Evolutionary conservation across 1,140 invertebrate genomes (phyloP).

Genomic region (Cydia fagiglandana): DNA sequence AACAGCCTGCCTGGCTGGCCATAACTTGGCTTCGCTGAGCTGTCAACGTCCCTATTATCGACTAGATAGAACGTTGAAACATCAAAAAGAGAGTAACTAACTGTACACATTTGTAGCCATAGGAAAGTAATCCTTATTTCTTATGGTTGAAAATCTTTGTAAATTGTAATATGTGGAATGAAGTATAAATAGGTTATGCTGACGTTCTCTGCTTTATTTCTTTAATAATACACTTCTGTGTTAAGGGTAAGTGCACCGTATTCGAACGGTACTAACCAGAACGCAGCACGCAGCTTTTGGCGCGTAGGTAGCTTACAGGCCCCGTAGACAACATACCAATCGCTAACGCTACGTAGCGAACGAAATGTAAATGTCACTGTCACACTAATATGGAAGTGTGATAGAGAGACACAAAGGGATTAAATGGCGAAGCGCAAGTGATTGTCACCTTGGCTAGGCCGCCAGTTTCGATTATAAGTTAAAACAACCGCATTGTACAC

Average conservation of each 20-base stretch:
- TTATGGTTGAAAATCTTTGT: neutral
- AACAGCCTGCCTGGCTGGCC: constrained; percentile 52
- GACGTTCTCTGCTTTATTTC: constrained; percentile 18
- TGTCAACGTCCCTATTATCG: constrained; percentile 60
- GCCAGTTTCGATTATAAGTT: neutral
- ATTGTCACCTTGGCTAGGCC: no score
- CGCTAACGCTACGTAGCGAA: no score
- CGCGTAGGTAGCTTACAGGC: neutral
- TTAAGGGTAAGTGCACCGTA: neutral
- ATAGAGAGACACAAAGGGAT: no score
- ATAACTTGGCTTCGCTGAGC: constrained; percentile 57
- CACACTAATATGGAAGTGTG: no score
- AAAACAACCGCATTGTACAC: neutral
- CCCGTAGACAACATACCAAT: no score
- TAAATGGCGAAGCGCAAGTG: no score
- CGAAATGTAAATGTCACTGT: no score
- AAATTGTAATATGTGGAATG: neutral
- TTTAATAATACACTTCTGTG: constrained; percentile 16
- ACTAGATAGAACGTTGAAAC: constrained; percentile 16
- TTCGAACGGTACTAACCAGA: neutral
- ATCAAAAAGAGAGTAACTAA: constrained; percentile 17
- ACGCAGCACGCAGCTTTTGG: no score
- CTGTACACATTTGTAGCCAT: constrained; percentile 5
- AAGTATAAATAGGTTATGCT: constrained; percentile 14
- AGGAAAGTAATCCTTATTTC: neutral